These are phyloP conservation scores for Myotis planiceps DNA, from an alignment of 2,797 vertebrate species.

Conservation along the genomic window DNA sequence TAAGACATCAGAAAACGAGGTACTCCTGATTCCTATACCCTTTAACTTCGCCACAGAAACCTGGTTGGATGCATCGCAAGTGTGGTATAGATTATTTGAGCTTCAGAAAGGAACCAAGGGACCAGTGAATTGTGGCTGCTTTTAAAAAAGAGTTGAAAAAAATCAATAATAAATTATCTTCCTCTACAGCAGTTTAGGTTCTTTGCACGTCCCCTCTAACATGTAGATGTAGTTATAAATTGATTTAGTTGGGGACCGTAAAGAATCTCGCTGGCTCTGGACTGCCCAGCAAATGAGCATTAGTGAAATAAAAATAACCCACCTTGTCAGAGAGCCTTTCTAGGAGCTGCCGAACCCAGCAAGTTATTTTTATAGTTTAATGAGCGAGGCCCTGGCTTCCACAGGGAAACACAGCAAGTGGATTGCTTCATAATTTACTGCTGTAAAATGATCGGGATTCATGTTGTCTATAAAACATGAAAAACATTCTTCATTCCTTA, in stretches of 20 bases:
- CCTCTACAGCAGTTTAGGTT: conserved; percentile 79
- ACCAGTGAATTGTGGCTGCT: conserved; percentile 80
- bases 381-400: conserved; percentile 82
- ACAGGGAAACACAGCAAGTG: conserved; percentile 80
- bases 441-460: conserved; percentile 88
- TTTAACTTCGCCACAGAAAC: conserved; percentile 68
- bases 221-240: conserved; percentile 85
- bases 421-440: conserved; percentile 87
- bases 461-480: conserved; percentile 90
- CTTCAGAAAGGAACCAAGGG: conserved; percentile 66
- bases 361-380: conserved; percentile 88
- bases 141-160: conserved; percentile 79
- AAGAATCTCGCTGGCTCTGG: conserved; percentile 74
- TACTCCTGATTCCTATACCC: conserved; percentile 46
- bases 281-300: conserved; percentile 74
- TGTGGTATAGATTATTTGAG: conserved; percentile 71
- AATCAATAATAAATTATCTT: conserved; percentile 89
- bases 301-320: conserved; percentile 85
- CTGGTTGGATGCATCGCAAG: conserved; percentile 42
- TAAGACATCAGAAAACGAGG: background rate
- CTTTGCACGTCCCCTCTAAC: conserved; percentile 78
- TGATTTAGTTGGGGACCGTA: conserved; percentile 82
- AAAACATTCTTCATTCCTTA: conserved; percentile 89
- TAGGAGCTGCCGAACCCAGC: conserved; percentile 69
- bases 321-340: conserved; percentile 82